Evolutionary conservation across 2,797 vertebrate genomes (phyloP).

Genomic region (Rhadinocentrus ornatus): DNA sequence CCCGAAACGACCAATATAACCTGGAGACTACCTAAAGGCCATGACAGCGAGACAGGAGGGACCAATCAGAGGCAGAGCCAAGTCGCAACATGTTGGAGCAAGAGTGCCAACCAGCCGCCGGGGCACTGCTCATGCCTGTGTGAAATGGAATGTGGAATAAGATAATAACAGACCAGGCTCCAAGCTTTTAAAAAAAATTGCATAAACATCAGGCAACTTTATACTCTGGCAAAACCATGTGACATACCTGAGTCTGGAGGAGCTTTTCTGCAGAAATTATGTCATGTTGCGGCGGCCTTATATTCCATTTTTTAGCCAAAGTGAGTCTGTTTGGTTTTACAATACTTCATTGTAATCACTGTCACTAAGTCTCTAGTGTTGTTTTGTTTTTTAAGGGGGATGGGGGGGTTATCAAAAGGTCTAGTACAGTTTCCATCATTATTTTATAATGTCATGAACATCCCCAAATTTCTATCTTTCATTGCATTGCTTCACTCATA

Average conservation of each 20-base stretch:
- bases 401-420: neutral
- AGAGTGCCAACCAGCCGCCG: conserved; percentile 36
- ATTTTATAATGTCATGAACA: neutral
- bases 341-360: neutral
- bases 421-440: neutral
- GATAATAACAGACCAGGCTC: conserved; percentile 56
- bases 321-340: neutral
- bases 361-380: neutral
- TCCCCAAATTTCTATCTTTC: neutral
- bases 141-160: conserved; percentile 66
- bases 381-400: neutral
- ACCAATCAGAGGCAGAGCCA: conserved; percentile 29
- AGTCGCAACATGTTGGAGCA: conserved; percentile 55
- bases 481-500: conserved; percentile 28
- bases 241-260: conserved; percentile 37
- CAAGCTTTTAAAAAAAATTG: conserved; percentile 2
- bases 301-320: neutral
- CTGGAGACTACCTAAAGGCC: neutral
- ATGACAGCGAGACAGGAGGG: conserved; percentile 8
- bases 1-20: conserved; percentile 29
- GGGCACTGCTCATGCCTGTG: conserved; percentile 11
- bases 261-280: conserved; percentile 24
- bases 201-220: conserved; percentile 29
- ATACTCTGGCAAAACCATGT: conserved; percentile 24
- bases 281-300: conserved; percentile 1